These are phyloP conservation scores for Sceliomorpha sp. DNA, from an alignment of 2,888 invertebrate species.

Conservation along the genomic window DNA sequence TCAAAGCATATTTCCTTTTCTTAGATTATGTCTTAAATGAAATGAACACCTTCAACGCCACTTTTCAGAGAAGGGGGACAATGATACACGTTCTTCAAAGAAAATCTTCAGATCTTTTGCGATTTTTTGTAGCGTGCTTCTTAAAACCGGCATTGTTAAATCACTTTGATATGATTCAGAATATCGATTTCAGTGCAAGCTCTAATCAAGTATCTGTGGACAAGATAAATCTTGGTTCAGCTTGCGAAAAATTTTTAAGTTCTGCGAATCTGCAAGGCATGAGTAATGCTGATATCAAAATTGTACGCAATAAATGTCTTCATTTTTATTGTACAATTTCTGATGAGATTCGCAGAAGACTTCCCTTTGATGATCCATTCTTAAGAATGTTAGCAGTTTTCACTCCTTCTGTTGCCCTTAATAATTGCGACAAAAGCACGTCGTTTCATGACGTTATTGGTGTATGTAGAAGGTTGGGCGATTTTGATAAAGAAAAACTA, in stretches of 20 bases:
- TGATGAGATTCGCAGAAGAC: background rate
- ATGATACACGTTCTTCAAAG: conserved; percentile 28
- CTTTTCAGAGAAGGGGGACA: conserved; percentile 27
- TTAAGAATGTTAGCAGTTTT: too few species aligned
- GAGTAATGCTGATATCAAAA: background rate
- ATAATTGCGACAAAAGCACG: too few species aligned
- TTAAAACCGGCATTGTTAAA: conserved; percentile 22
- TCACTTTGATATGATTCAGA: background rate
- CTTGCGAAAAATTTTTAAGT: background rate
- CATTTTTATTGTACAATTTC: background rate
- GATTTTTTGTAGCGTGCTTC: conserved; percentile 14
- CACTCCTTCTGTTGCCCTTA: too few species aligned
- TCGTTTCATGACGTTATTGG: too few species aligned
- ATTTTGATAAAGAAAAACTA: too few species aligned
- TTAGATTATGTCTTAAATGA: conserved; percentile 21
- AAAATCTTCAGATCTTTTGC: conserved; percentile 7
- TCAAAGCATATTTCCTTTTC: conserved; percentile 31
- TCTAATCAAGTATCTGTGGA: background rate
- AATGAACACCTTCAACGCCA: conserved; percentile 37
- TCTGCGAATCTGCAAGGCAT: background rate
- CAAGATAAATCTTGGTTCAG: background rate
- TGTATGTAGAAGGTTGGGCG: too few species aligned
- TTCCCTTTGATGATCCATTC: background rate
- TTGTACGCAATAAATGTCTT: background rate
- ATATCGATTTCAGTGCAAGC: background rate